Conservation (phyloP, 2,888 invertebrate species). For the Calliphora vomitoria region DNA sequence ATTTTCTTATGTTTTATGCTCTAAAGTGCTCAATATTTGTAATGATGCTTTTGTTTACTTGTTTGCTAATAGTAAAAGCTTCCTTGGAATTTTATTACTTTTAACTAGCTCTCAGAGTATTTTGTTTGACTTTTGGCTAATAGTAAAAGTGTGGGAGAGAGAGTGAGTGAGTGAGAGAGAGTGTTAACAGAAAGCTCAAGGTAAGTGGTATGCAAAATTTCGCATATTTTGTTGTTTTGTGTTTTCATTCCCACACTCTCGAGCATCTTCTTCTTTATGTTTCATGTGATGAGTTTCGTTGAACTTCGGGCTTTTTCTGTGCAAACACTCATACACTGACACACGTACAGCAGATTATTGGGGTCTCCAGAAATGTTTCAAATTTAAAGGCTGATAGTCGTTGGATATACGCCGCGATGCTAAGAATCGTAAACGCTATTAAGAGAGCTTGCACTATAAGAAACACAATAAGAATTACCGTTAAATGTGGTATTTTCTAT, state of each 20-base stretch:
- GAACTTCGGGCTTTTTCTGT: conserved; percentile 54
- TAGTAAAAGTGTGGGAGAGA: conserved; percentile 22
- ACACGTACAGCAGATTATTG: conserved; percentile 34
- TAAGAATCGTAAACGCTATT: conserved; percentile 82
- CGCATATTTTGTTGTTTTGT: conserved; percentile 48
- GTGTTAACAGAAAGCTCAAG: conserved; percentile 71
- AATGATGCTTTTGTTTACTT: neutral
- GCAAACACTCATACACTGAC: conserved; percentile 39
- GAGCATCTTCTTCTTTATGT: conserved; percentile 58
- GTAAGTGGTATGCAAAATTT: conserved; percentile 68
- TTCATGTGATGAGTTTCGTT: conserved; percentile 61
- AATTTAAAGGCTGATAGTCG: conserved; percentile 80
- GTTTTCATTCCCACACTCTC: conserved; percentile 45
- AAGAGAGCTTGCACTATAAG: conserved; percentile 61
- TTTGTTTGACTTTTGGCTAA: neutral
- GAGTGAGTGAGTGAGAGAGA: neutral
- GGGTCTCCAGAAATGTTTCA: conserved; percentile 81
- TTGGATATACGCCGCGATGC: conserved; percentile 84
- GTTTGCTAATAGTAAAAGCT: conserved; percentile 52
- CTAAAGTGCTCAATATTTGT: neutral
- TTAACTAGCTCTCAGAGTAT: conserved; percentile 14
- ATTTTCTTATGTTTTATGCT: conserved; percentile 22
- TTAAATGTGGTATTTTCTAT: conserved; percentile 64
- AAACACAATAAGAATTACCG: conserved; percentile 61
- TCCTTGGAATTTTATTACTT: conserved; percentile 50